Evolutionary conservation across 2,113 vertebrate genomes (phyloP).

Genomic region (Nesogale talazaci): DNA sequence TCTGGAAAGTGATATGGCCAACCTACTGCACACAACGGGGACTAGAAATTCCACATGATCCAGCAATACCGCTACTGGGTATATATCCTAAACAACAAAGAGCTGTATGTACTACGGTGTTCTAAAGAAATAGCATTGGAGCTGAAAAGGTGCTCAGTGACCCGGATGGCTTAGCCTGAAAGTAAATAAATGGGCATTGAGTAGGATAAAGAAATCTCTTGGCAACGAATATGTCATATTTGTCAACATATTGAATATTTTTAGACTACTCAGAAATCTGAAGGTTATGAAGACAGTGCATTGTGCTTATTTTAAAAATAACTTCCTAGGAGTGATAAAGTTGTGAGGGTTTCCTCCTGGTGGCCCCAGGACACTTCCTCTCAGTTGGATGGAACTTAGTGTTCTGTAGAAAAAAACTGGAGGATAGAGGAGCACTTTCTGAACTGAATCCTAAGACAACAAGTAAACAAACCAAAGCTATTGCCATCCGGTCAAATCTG

Average conservation of each 20-base stretch:
- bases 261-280: constrained; percentile 23
- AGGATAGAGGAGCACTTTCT: not conserved
- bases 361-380: not conserved
- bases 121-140: constrained; percentile 4
- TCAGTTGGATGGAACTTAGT: not conserved
- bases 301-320: constrained; percentile 27
- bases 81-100: no score
- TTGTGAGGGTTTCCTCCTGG: constrained; percentile 16
- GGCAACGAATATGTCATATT: constrained; percentile 35
- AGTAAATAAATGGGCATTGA: not conserved
- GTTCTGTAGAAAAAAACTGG: not conserved
- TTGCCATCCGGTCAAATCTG: not conserved
- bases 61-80: no score
- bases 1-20: no score
- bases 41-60: no score
- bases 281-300: not conserved
- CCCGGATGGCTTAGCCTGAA: not conserved
- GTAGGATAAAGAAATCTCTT: constrained; percentile 27
- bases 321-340: not conserved
- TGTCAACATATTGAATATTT: constrained; percentile 59
- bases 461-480: not conserved
- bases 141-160: constrained; percentile 30
- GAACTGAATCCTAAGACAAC: not conserved
- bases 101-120: no score
- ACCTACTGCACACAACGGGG: no score